Evolutionary conservation across 2,113 vertebrate species (phyloP).

Genomic region (Brienomyrus longianalis): DNA sequence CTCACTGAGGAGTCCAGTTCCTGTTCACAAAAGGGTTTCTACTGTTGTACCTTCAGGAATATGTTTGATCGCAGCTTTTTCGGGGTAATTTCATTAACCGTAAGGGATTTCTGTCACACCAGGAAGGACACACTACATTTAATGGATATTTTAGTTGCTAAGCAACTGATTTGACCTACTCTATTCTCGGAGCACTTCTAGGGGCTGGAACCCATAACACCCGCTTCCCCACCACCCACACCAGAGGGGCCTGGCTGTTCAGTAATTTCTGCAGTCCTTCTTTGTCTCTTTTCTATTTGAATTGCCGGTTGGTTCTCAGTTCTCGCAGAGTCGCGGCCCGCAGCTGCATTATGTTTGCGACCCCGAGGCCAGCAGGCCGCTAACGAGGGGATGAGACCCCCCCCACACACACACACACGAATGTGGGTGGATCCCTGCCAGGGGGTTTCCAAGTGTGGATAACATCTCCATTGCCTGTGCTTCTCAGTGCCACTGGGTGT

Average conservation of each 20-base stretch:
- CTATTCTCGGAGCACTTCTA: not conserved
- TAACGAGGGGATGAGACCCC: not conserved
- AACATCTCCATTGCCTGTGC: not conserved
- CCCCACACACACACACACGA: not conserved
- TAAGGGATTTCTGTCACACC: not conserved
- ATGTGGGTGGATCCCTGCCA: not conserved
- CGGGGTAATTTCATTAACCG: not conserved
- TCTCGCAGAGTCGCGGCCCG: not conserved
- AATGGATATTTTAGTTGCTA: not conserved
- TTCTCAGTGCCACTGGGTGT: not conserved
- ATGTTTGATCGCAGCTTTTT: not conserved
- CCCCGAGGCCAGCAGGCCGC: not conserved
- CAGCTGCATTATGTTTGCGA: not conserved
- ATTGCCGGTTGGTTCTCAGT: not conserved
- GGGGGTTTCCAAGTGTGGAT: not conserved
- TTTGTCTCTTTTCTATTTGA: not conserved
- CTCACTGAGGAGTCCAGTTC: not conserved
- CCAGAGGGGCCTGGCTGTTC: not conserved
- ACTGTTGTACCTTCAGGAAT: not conserved
- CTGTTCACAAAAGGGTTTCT: not conserved
- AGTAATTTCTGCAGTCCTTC: not conserved
- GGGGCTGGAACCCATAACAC: not conserved
- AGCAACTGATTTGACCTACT: not conserved
- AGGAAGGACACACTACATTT: not conserved
- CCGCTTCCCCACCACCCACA: not conserved